Percentiles rank a stretch among this genome's conserved stretches.
Evolutionary conservation across 1,140 invertebrate species (phyloP).

Genomic region (Metopolophium dirhodum): DNA sequence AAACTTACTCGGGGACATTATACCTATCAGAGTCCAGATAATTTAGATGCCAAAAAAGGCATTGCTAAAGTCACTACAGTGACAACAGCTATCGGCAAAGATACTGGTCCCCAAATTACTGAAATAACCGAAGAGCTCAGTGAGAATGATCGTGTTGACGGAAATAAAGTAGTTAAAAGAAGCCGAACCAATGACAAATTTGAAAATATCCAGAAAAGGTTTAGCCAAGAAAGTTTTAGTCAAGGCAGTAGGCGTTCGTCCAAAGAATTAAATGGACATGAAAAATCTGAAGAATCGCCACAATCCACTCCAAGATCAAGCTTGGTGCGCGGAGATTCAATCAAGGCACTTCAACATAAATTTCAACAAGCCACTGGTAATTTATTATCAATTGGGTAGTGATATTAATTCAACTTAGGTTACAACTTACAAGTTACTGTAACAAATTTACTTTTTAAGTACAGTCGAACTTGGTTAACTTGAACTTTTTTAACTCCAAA

Average conservation of each 20-base stretch:
- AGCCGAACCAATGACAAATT: slow-evolving; percentile 47
- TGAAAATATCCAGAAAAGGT: slow-evolving; percentile 45
- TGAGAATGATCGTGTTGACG: not conserved
- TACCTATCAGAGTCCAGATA: slow-evolving; percentile 60
- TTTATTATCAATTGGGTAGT: not conserved
- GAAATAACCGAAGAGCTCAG: slow-evolving; percentile 22
- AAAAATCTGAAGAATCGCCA: slow-evolving; percentile 36
- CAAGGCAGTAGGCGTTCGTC: slow-evolving; percentile 34
- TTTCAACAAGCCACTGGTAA: slow-evolving; percentile 73
- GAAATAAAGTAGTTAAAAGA: slow-evolving; percentile 50
- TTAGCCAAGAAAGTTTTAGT: slow-evolving; percentile 49
- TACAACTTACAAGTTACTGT: no score
- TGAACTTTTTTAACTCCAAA: no score
- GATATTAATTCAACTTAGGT: no score
- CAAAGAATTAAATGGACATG: slow-evolving; percentile 6
- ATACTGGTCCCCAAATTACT: slow-evolving; percentile 37
- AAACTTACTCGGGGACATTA: slow-evolving; percentile 72
- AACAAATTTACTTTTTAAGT: no score
- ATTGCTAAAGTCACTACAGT: slow-evolving; percentile 60
- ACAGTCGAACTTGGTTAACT: no score
- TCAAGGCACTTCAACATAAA: slow-evolving; percentile 76
- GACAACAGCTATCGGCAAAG: slow-evolving; percentile 51
- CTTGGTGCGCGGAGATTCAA: slow-evolving; percentile 67
- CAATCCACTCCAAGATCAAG: slow-evolving; percentile 57
- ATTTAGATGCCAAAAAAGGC: slow-evolving; percentile 49